phyloP scores from a whole-genome alignment of 2,797 vertebrate genomes.

The Molossus molossus region DNA sequence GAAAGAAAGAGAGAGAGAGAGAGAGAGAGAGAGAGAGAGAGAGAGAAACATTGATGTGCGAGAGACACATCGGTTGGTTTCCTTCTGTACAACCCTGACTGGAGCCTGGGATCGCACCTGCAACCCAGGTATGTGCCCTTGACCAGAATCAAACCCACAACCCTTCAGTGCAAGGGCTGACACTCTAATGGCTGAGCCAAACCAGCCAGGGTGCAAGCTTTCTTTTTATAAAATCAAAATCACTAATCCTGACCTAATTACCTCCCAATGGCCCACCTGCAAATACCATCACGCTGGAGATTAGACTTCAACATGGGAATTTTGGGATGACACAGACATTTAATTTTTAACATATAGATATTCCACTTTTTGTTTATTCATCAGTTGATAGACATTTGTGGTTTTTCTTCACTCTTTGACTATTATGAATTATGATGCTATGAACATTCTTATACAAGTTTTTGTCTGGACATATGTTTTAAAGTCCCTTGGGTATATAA shows the following conservation, averaged over 20 bases:
- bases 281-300: background rate
- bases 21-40: no score
- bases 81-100: no score
- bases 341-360: background rate
- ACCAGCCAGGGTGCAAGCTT: background rate
- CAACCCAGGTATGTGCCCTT: no score
- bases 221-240: background rate
- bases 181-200: no score
- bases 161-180: no score
- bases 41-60: no score
- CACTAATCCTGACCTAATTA: slow-evolving; percentile 4
- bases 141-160: no score
- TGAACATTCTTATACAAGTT: background rate
- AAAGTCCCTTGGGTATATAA: background rate
- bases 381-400: background rate
- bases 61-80: no score
- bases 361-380: slow-evolving; percentile 15
- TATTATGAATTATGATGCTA: background rate
- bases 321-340: background rate
- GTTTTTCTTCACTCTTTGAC: background rate
- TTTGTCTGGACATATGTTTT: slow-evolving; percentile 17
- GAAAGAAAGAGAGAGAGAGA: no score
- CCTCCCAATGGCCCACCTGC: background rate
- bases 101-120: no score
- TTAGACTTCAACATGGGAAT: background rate